Conservation (phyloP, 2,113 vertebrate species). For the Pedionomus torquatus region DNA sequence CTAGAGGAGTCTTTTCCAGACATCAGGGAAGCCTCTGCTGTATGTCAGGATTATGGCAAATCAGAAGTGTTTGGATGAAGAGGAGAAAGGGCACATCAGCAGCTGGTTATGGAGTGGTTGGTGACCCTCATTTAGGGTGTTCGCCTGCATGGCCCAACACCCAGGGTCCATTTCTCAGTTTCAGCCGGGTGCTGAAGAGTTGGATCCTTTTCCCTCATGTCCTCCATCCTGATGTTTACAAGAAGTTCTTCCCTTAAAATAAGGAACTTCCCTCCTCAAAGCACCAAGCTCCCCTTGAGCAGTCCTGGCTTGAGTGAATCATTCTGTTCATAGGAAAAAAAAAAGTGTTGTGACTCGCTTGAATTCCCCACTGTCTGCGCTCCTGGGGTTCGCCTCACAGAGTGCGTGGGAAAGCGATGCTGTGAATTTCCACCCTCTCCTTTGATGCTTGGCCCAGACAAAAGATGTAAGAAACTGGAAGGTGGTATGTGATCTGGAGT, state of each 20-base stretch:
- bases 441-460: neutral
- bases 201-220: neutral
- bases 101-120: neutral
- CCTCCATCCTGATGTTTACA: neutral
- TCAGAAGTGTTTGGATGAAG: neutral
- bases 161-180: accelerated
- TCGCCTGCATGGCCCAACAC: accelerated
- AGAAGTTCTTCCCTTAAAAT: neutral
- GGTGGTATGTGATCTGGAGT: neutral
- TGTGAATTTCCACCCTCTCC: neutral
- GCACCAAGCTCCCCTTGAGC: neutral
- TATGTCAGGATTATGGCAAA: neutral
- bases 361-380: neutral
- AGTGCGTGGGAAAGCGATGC: neutral
- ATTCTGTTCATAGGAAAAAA: neutral
- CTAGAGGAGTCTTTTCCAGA: neutral
- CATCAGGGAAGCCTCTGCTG: neutral
- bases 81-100: neutral
- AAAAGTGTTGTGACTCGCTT: neutral
- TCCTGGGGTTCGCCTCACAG: accelerated
- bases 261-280: neutral
- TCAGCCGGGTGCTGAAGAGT: accelerated
- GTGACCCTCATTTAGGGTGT: neutral
- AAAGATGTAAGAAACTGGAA: neutral
- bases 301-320: neutral